Evolutionary conservation across 2,888 invertebrate species (phyloP).

Genomic region (Leistus spinibarbis): DNA sequence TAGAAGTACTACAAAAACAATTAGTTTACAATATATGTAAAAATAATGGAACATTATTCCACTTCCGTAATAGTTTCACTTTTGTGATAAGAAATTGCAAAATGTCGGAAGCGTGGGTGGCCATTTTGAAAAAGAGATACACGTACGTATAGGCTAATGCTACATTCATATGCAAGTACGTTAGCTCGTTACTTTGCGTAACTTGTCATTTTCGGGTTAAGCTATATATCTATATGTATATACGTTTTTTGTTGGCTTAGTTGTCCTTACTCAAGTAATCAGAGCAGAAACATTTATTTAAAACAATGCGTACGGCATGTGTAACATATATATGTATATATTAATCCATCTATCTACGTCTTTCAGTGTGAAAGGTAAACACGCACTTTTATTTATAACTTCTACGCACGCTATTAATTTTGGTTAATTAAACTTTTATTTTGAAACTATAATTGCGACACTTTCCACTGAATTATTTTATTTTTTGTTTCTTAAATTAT

Average conservation of each 20-base stretch:
- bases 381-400: neutral
- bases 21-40: neutral
- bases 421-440: neutral
- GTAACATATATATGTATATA: neutral
- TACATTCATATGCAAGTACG: neutral
- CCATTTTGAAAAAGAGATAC: neutral
- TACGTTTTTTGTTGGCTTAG: neutral
- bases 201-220: neutral
- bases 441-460: neutral
- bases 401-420: neutral
- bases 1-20: neutral
- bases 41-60: neutral
- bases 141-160: neutral
- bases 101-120: slow-evolving; percentile 35
- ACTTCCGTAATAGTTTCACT: slow-evolving; percentile 15
- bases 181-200: neutral
- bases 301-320: neutral
- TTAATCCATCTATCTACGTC: neutral
- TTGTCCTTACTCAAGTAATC: neutral
- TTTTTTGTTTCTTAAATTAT: neutral
- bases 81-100: slow-evolving; percentile 31
- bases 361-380: neutral
- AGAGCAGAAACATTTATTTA: neutral
- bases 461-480: neutral
- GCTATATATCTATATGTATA: neutral